Evolutionary conservation across 2,113 vertebrate species (phyloP).

Genomic region (Microcebus lehilahytsara): DNA sequence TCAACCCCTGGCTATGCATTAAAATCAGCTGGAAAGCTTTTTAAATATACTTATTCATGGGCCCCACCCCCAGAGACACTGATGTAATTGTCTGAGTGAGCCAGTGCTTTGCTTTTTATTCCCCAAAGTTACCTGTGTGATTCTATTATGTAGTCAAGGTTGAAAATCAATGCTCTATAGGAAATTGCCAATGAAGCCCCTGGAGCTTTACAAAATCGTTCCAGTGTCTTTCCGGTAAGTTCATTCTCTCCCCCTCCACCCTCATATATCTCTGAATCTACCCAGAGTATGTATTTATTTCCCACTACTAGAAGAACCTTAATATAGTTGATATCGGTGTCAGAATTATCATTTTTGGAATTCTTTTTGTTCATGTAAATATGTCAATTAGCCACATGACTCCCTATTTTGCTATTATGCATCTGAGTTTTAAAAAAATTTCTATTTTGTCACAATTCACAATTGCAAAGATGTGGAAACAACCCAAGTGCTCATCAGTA

Average conservation of each 20-base stretch:
- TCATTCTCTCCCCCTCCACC: neutral
- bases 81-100: neutral
- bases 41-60: neutral
- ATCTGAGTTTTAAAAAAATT: neutral
- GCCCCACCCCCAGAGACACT: neutral
- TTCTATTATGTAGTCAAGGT: conserved; percentile 22
- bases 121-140: neutral
- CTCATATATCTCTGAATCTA: neutral
- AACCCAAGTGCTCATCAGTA: no score
- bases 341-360: neutral
- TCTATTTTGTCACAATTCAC: neutral
- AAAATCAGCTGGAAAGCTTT: neutral
- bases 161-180: conserved; percentile 1
- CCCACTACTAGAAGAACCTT: neutral
- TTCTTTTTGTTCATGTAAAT: neutral
- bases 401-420: neutral
- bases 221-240: neutral
- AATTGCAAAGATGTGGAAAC: no score
- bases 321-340: neutral
- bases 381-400: neutral
- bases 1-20: neutral
- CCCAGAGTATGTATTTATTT: neutral
- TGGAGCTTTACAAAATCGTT: neutral
- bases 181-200: neutral
- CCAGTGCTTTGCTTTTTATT: neutral